These are phyloP conservation scores for Malacosoma neustria DNA, from an alignment of 2,888 invertebrate species.

Conservation along the genomic window DNA sequence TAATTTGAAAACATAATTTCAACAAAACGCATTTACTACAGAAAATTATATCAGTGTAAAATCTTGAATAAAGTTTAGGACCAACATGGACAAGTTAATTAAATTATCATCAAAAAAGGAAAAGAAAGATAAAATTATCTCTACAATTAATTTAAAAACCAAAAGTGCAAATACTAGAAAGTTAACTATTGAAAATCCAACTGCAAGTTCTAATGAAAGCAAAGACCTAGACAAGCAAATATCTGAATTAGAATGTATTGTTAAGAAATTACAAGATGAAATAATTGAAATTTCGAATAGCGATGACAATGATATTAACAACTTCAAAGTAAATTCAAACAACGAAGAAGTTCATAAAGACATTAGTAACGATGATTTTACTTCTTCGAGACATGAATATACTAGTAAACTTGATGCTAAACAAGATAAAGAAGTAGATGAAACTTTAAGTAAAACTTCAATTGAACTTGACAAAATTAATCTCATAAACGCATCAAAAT, in stretches of 20 bases:
- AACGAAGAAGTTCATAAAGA: too few relatives aligned
- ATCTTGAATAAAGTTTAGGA: too few relatives aligned
- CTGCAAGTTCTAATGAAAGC: not conserved
- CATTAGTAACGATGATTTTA: too few relatives aligned
- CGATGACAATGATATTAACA: constrained; percentile 13
- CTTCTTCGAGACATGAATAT: too few relatives aligned
- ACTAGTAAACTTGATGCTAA: too few relatives aligned
- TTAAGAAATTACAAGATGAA: constrained; percentile 38
- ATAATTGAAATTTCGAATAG: constrained; percentile 27
- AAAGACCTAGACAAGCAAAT: constrained; percentile 40
- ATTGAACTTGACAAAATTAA: too few relatives aligned
- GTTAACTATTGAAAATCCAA: constrained; percentile 14
- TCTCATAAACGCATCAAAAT: constrained; percentile 1
- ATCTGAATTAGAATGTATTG: constrained; percentile 32
- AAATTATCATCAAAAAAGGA: not conserved
- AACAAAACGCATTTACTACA: too few relatives aligned
- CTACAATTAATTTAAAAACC: not conserved
- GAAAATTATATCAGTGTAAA: too few relatives aligned
- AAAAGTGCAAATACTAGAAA: constrained; percentile 18
- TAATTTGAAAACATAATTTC: too few relatives aligned
- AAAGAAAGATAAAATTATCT: not conserved
- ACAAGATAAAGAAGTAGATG: too few relatives aligned
- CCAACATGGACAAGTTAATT: constrained; percentile 7
- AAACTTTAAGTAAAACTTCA: too few relatives aligned
- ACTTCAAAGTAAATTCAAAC: too few relatives aligned